Base-by-base conservation (phyloP, 2,797 vertebrate genomes). In the Scomberomorus guttatus region DNA sequence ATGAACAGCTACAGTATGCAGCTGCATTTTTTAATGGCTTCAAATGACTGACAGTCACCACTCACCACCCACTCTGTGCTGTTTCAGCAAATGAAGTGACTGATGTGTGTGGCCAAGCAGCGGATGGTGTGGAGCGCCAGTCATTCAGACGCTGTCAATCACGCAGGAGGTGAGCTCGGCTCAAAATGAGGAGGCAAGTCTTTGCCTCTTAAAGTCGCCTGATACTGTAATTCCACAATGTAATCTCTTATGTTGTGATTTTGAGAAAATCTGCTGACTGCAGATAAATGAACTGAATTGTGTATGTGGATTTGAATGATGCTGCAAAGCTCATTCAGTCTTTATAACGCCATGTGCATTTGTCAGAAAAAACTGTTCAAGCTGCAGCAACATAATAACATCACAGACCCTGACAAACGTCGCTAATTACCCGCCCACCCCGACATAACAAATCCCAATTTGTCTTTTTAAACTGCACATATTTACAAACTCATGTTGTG, bases 301-400 rank as follows among this genome's bases (percentile, higher is more conserved):
- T 69, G 27, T 65, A 14, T 55, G 11, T 24, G n/a, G 63, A 75
- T 32, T 75, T 74, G 78, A 85, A 83, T 77, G 52, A 84, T 37
- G 61, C 5, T n/a, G 56, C 29, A 55, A 15, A 29, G 54, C 58
- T 67, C 48, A 70, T 65, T 82, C 48, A 48, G 27, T 61, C 58
- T 37, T 67, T 24, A 85, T 72, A 67, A 72, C 13, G 24, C 32
- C 29, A 14, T 54, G 56, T 62, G 44, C 70, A 51, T 80, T 79
- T 59, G 55, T 80, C 73, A 72, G 50, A 58, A 32, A 46, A 42
- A 58, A 42, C 24, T 77, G 59, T 80, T 80, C 63, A 62, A 67
- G 62, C 59, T 66, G 52, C 65, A 79, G 61, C 52, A 48, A 13
- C 42, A 60, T 44, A 81, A 81, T 78, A 75, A 61, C 63, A 75